Evolutionary conservation across 2,888 invertebrate species (phyloP).

Genomic region (Antheraea yamamai): DNA sequence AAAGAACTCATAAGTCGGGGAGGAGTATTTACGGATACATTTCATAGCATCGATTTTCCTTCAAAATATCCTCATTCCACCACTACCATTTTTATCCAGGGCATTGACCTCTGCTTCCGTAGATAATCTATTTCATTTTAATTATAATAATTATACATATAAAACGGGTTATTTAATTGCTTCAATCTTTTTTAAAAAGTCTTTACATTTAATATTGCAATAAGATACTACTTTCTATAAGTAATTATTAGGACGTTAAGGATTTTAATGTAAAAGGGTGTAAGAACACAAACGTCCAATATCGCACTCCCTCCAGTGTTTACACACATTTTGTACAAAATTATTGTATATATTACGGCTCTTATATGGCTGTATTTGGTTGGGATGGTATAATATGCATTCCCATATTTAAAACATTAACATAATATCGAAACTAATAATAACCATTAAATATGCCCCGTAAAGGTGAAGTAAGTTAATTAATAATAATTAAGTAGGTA

Average conservation of each 20-base stretch:
- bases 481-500: not conserved
- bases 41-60: not conserved
- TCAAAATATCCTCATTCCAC: not conserved
- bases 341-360: constrained; percentile 62
- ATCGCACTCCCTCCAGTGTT: constrained; percentile 82
- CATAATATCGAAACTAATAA: not conserved
- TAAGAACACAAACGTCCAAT: constrained; percentile 76
- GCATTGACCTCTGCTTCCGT: not conserved
- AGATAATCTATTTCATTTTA: not conserved
- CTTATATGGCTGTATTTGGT: constrained; percentile 56
- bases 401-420: not conserved
- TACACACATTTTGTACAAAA: constrained; percentile 79
- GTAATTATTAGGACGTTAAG: constrained; percentile 39
- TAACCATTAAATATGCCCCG: not conserved
- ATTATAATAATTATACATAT: not conserved
- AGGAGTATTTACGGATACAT: not conserved
- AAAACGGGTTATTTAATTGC: not conserved
- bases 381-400: constrained; percentile 7
- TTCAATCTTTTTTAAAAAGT: not conserved
- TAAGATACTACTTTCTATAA: constrained; percentile 26
- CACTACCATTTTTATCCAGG: not conserved
- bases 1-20: not conserved
- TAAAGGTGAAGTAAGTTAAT: not conserved
- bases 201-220: constrained; percentile 1
- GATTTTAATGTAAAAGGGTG: constrained; percentile 60